Base-by-base conservation (phyloP, 92 coral and sea anemone species). In the Porites rus region DNA sequence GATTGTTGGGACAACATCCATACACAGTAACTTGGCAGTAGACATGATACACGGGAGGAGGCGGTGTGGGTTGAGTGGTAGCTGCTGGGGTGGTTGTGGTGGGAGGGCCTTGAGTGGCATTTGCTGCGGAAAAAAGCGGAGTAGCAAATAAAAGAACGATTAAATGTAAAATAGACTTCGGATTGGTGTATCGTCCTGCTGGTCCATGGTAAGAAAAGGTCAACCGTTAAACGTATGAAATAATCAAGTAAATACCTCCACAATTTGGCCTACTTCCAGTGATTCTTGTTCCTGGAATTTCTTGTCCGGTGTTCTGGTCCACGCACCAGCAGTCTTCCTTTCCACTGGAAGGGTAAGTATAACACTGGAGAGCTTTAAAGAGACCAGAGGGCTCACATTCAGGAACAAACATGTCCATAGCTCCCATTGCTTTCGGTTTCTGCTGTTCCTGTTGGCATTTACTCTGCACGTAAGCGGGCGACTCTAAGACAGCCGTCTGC, bases 1-100 rank as follows among this genome's bases (percentile, higher is more conserved):
- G 78, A 67, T 93, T 93, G 87, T 96, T 98, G 43, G 99, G 99
- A 68, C 99, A 96, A 51, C 99, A 96, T 51, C 95, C 98, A 85
- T 91, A 85, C 18, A 88, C 60, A 2, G 94, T 92, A 20, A 88
- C 93, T 25, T 78, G 38, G 63, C 99, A 97, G 75, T 86, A 78
- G 22, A 89, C 80, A 13, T 92, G 78, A 84, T 87, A 65, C 46
- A 81, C 85, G 18, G 86, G 70, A 20, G 86, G 74, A 20, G 96
- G 92, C 10, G 89, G 90, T 24, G 87, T 71, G 2, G 88, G 62
- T 22, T 83, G 70, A 67, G 91, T 82, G 58, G 77, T 71, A 18
- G 77, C 76, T 25, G 0, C 69, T 18, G 87, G 56, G 12, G 80
- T 11, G 22, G 84, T 56, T 21, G 71, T 19, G 9, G 76, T 28